Percentiles rank a stretch among this genome's conserved stretches.
phyloP scores from a whole-genome alignment of 2,797 vertebrate genomes.

The Catostomus latipinnis region DNA sequence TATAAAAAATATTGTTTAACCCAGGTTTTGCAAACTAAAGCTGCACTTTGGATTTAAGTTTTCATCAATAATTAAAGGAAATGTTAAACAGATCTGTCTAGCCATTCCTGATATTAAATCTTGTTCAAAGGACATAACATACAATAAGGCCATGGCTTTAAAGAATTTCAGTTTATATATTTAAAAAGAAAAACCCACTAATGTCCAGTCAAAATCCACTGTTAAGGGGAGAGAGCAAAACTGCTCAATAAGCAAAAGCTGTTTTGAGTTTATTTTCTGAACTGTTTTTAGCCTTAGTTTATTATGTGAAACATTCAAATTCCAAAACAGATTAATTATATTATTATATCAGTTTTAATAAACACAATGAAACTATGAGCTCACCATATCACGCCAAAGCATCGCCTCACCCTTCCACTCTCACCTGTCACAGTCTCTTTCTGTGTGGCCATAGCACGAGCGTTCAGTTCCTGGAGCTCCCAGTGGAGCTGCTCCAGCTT shows the following conservation, averaged over 20 bases:
- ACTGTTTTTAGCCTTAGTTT: too few relatives aligned
- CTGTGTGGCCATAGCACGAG: conserved; percentile 83
- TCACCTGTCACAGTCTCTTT: conserved; percentile 69
- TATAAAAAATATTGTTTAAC: neutral
- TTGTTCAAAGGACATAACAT: neutral
- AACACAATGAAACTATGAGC: neutral
- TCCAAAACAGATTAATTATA: neutral
- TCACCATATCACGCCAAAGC: neutral
- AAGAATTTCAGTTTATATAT: neutral
- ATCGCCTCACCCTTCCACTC: neutral
- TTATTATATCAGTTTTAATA: neutral
- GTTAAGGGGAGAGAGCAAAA: neutral
- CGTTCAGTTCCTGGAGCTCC: conserved; percentile 88
- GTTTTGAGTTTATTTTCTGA: too few relatives aligned
- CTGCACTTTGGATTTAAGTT: neutral
- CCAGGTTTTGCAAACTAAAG: neutral
- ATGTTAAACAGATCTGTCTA: neutral
- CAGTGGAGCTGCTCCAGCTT: conserved; percentile 88
- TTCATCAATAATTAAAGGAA: neutral
- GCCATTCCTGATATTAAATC: neutral
- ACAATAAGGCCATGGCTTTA: neutral
- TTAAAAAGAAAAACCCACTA: neutral
- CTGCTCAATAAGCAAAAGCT: too few relatives aligned
- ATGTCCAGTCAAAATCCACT: too few relatives aligned
- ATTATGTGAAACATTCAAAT: neutral